Base-by-base conservation (phyloP, 1,140 invertebrate genomes). In the Pseudobourletiella spinata region DNA sequence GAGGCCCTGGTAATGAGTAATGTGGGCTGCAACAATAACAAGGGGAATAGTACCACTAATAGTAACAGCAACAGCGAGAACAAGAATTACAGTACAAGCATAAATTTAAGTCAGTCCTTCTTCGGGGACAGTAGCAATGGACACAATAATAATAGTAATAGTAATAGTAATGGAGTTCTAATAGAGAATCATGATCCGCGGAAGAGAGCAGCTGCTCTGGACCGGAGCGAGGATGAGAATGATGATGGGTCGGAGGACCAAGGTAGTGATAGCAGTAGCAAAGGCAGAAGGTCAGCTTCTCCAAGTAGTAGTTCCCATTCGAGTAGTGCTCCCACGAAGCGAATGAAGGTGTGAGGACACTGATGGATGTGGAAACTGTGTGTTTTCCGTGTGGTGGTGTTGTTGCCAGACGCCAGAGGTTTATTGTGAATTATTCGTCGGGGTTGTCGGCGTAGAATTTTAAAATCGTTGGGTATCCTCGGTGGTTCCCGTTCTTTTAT, bases 1-100 rank as follows among this genome's bases (percentile, higher is more conserved):
- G 68, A 70, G 59, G 68, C 65, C 39, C 44, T 67, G n/a, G 65
- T 64, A 30, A 42, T 56, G 30, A 65, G 63, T 48, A 69, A 69
- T 57, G 67, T 69, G 15, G 67, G 67, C 14, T 69, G 67, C 57
- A 64, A 62, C 20, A 59, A 61, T 28, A 62, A 25, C 25, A 29
- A 24, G 8, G 16, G 28, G 16, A 28, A n/a, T 26, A 60, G 39
- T 43, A 60, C 26, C 42, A 39, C 18, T 54, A 54, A 39, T 22
- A 54, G 35, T 52, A 32, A 30, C 54, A 43, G 16, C 18, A 48
- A 26, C 35, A 54, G 22, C 43, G 26, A 59, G 26, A 28, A 59
- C 57, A 25, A 44, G 44, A 52, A 52, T 25, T 52, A 26, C 14
- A 52, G 44, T 46, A 46, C 44, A 46, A 46, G 8, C 18, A 11